Evolutionary conservation across 2,888 invertebrate genomes (phyloP), one percentile per base, ranked within the genome.

Genomic region (Leptopterna dolabrata): DNA sequence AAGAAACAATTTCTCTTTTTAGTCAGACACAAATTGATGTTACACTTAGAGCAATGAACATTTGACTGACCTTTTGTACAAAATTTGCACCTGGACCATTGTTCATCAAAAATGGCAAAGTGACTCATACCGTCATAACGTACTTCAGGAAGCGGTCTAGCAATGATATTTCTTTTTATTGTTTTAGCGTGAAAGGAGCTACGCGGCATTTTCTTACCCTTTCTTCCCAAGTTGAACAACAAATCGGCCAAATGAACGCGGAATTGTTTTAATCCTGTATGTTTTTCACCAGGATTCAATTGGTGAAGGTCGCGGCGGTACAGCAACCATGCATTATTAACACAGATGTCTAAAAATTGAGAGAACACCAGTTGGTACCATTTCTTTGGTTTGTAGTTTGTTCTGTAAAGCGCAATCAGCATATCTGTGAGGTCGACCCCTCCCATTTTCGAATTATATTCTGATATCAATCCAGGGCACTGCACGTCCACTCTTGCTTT

Each of bases 391-490:
- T 43, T 36, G 27, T 76, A 30, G 13, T 43, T 45, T 0, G 82
- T 88, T 36, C 86, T 29, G 70, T 88, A 87, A 11, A 89, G 45
- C 11, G 87, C 45, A 3, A 89, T 51, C 6, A 88, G 24, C 88
- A 89, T 88, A 30, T 87, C 87, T 9, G 71, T 16, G 0, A 89
- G 78, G 84, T 89, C 88, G 0, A 89, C 84, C 14, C 88, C 88
- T 47, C 87, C 88, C 88, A 89, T 89, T 14, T 87, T 71, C 0
- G 80, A 73, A 30, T 89, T 89, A 76, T 89, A 89, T 29, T 83
- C 73, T 1, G 63, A 73, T 14, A 89, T 78, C 19, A 78, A 19
- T n/a, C 27, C 70, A 24, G 89, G 89, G 11, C 88, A 45, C 0
- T 27, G 14, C 0, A 89, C 73, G 43, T 24, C 24, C 0, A 87